Evolutionary conservation across 35 echinoderm and acorn worm species (phyloP).

Genomic region (Lytechinus variegatus): DNA sequence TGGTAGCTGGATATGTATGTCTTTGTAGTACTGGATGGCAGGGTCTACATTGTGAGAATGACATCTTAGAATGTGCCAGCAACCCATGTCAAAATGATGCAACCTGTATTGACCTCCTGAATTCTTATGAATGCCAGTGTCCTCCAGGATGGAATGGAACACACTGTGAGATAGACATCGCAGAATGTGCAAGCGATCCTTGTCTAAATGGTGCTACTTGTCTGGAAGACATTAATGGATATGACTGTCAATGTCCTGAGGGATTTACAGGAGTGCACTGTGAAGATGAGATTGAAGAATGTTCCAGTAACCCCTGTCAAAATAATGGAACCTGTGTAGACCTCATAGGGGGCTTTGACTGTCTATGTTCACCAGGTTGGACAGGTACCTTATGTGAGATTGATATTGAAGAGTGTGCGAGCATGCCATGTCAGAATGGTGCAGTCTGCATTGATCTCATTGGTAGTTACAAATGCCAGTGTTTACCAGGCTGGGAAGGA

Average conservation of each 20-base stretch:
- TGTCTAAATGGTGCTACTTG: conserved; percentile 81
- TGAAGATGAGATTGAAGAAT: conserved; percentile 46
- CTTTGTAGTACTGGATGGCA: conserved; percentile 68
- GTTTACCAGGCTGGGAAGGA: conserved; percentile 60
- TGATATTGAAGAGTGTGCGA: conserved; percentile 80
- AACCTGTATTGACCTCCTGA: conserved; percentile 62
- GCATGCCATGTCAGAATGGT: conserved; percentile 67
- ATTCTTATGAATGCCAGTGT: conserved; percentile 67
- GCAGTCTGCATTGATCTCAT: conserved; percentile 50
- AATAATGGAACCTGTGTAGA: conserved; percentile 58
- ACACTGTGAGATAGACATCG: conserved; percentile 32
- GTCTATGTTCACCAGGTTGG: conserved; percentile 58
- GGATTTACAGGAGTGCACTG: conserved; percentile 65
- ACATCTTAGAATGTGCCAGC: conserved; percentile 10
- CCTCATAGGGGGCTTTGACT: conserved; percentile 31
- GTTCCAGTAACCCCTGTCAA: conserved; percentile 33
- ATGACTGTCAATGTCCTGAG: conserved; percentile 65
- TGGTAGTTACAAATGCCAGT: conserved; percentile 59
- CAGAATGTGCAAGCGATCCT: conserved; percentile 60
- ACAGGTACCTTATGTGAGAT: conserved; percentile 46
- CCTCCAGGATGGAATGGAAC: conserved; percentile 64
- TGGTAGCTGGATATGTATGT: conserved; percentile 61
- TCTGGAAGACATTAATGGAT: conserved; percentile 64
- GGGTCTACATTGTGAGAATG: conserved; percentile 66
- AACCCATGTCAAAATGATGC: conserved; percentile 70